Evolutionary conservation across 2,113 vertebrate species (phyloP).

Genomic region (Vidua macroura): DNA sequence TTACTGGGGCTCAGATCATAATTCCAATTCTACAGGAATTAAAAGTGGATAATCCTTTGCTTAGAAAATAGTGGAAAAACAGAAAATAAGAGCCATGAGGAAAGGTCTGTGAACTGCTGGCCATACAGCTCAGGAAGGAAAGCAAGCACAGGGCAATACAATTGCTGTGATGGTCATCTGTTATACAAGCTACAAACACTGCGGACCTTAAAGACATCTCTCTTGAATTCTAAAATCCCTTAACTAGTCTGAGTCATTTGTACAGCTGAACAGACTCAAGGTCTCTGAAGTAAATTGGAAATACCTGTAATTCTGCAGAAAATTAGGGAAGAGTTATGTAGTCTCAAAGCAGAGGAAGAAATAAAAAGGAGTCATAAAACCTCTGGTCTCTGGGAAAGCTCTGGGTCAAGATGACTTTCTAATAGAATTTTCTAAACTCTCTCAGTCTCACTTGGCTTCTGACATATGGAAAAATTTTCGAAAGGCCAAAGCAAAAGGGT

Average conservation of each 20-base stretch:
- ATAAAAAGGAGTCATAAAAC: conserved; percentile 51
- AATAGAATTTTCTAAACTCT: conserved; percentile 55
- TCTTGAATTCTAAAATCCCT: neutral
- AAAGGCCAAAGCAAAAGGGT: conserved; percentile 8
- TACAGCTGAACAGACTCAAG: neutral
- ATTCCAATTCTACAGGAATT: neutral
- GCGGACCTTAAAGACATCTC: neutral
- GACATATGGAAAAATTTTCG: neutral
- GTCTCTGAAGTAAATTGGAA: conserved; percentile 40
- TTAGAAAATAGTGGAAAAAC: neutral
- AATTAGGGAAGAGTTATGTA: conserved; percentile 32
- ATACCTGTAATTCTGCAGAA: conserved; percentile 54
- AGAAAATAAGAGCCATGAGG: neutral
- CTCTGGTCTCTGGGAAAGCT: conserved; percentile 39
- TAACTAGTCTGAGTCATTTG: conserved; percentile 24
- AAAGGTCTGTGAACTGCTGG: neutral
- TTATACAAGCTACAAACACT: neutral
- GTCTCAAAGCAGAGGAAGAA: conserved; percentile 28
- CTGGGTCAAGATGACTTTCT: conserved; percentile 55
- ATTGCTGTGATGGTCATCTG: neutral
- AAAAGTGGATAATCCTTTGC: neutral
- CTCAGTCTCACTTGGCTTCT: conserved; percentile 35
- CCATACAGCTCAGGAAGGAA: neutral
- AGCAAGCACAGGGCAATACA: neutral
- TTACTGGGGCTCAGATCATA: neutral